Conservation (phyloP, 2,113 vertebrate species). For the Prionailurus viverrinus region DNA sequence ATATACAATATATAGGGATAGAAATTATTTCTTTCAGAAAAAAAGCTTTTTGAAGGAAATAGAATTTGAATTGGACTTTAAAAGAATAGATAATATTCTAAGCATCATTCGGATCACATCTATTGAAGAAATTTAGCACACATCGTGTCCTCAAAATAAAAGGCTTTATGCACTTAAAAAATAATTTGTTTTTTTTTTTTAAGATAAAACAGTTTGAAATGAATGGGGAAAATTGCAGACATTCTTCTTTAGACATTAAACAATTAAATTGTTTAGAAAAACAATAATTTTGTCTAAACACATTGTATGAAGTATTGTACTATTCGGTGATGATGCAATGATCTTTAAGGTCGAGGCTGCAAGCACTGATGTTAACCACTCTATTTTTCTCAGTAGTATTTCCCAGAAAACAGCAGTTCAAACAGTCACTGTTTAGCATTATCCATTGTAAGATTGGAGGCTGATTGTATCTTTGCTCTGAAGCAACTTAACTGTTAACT, state of each 20-base stretch:
- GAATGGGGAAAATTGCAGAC: background rate
- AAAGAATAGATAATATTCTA: background rate
- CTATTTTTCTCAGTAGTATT: conserved; percentile 50
- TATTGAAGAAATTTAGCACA: conserved; percentile 28
- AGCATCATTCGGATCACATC: background rate
- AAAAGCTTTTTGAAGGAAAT: conserved; percentile 12
- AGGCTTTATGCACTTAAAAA: background rate
- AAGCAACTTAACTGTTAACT: conserved; percentile 66
- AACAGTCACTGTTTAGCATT: conserved; percentile 27
- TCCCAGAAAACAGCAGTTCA: conserved; percentile 62
- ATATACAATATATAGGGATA: background rate
- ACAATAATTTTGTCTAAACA: background rate
- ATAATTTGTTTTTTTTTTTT: background rate
- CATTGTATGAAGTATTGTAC: background rate
- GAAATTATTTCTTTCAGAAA: background rate
- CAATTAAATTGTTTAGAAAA: too few species aligned
- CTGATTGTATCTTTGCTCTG: background rate
- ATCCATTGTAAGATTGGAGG: background rate
- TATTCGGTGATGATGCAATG: background rate
- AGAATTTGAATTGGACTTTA: background rate
- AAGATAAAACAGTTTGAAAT: conserved; percentile 10
- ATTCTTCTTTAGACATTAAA: background rate
- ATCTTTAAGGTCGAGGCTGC: background rate
- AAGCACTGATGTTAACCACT: conserved; percentile 15
- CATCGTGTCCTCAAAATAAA: conserved; percentile 21